Percentiles rank a stretch among this genome's conserved stretches.
phyloP scores from a whole-genome alignment of 2,888 invertebrate genomes.

The Tridacna crocea region DNA sequence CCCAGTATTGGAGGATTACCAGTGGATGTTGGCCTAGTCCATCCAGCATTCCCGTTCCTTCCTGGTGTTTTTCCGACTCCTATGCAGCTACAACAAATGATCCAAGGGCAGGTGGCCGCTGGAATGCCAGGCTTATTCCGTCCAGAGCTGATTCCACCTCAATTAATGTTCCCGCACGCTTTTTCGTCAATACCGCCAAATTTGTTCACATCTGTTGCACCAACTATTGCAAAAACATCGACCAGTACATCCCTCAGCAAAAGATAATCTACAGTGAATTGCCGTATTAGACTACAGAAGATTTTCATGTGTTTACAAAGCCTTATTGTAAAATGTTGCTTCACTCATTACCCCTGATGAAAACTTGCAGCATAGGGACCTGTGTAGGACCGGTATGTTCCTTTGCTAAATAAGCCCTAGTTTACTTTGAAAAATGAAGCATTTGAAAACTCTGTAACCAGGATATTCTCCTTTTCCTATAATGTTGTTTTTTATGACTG shows the following conservation, averaged over 20 bases:
- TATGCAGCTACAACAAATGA: conserved; percentile 61
- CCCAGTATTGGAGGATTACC: conserved; percentile 54
- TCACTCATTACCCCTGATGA: no score
- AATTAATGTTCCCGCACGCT: conserved; percentile 51
- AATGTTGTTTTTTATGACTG: no score
- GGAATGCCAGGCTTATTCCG: conserved; percentile 46
- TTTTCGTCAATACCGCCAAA: conserved; percentile 37
- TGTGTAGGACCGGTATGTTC: no score
- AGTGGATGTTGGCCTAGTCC: conserved; percentile 52
- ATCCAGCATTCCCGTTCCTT: conserved; percentile 59
- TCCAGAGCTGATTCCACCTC: conserved; percentile 44
- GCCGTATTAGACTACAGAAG: no score
- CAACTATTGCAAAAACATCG: conserved; percentile 31
- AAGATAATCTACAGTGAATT: conserved; percentile 5
- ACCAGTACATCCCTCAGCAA: conserved; percentile 18
- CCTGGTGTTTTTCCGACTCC: conserved; percentile 60
- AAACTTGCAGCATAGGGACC: no score
- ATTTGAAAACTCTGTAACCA: no score
- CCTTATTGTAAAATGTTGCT: no score
- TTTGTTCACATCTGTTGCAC: conserved; percentile 43
- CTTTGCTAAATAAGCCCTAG: no score
- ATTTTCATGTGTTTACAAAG: no score
- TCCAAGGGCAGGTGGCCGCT: conserved; percentile 61
- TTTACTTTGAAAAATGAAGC: no score
- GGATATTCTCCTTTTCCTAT: no score